A percentile compares a stretch with the other conserved stretches of the same genome.
Evolutionary conservation across 2,888 invertebrate species (phyloP).

Genomic region (Sepioteuthis lessoniana): DNA sequence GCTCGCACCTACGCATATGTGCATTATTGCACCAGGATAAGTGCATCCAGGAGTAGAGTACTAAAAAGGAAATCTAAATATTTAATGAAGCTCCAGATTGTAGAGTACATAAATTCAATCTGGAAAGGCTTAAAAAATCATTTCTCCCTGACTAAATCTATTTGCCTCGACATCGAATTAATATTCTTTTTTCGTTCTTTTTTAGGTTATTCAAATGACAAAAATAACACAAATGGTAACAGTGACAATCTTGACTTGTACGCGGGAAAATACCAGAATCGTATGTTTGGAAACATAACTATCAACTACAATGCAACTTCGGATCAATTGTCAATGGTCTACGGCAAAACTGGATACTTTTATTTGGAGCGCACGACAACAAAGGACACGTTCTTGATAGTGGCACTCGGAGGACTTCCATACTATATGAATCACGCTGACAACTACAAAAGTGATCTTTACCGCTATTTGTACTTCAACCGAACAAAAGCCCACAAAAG

Average conservation of each 20-base stretch:
- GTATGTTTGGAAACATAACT: slow-evolving; percentile 54
- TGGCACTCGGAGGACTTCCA: slow-evolving; percentile 48
- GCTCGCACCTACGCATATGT: too few relatives aligned
- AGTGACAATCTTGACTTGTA: slow-evolving; percentile 47
- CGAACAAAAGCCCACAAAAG: neutral
- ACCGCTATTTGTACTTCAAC: slow-evolving; percentile 52
- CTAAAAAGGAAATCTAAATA: too few relatives aligned
- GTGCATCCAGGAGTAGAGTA: too few relatives aligned
- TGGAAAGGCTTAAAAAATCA: too few relatives aligned
- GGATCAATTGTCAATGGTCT: slow-evolving; percentile 51
- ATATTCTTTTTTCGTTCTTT: neutral
- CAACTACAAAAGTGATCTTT: slow-evolving; percentile 50
- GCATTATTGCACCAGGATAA: too few relatives aligned
- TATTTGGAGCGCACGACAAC: slow-evolving; percentile 51
- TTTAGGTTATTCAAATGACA: neutral
- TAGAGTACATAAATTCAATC: too few relatives aligned
- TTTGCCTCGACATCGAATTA: too few relatives aligned
- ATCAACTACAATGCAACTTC: slow-evolving; percentile 51
- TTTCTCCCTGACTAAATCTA: too few relatives aligned
- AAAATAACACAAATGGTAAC: neutral
- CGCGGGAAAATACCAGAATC: slow-evolving; percentile 52
- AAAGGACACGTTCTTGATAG: slow-evolving; percentile 54
- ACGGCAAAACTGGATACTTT: slow-evolving; percentile 54
- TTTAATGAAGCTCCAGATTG: too few relatives aligned
- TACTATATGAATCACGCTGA: slow-evolving; percentile 57